phyloP scores from a whole-genome alignment of 2,888 invertebrate species.

The Notodromas monacha region DNA sequence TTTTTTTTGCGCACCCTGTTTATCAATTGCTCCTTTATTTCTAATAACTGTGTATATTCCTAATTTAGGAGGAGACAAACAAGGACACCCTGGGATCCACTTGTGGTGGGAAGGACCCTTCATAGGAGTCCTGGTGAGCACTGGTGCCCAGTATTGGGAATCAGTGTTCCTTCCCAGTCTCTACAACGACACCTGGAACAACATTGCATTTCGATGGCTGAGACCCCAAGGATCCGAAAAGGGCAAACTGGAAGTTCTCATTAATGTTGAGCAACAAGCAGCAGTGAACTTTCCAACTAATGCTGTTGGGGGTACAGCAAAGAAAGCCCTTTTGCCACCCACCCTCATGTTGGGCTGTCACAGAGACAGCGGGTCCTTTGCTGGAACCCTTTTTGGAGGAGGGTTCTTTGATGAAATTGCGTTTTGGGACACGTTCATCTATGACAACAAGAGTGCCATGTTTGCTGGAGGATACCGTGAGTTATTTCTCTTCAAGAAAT shows the following conservation, averaged over 20 bases:
- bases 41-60: no score
- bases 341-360: slow-evolving; percentile 10
- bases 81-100: slow-evolving; percentile 11
- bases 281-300: slow-evolving; percentile 1
- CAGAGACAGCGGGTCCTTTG: slow-evolving; percentile 8
- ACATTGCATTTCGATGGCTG: slow-evolving; percentile 10
- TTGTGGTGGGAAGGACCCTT: slow-evolving; percentile 10
- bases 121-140: slow-evolving; percentile 11
- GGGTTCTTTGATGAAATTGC: slow-evolving; percentile 12
- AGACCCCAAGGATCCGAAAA: background rate
- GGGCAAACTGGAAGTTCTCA: slow-evolving; percentile 8
- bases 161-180: slow-evolving; percentile 9
- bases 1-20: no score
- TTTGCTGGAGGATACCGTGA: no score
- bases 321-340: background rate
- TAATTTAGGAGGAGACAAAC: slow-evolving; percentile 11
- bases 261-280: background rate
- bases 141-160: slow-evolving; percentile 10
- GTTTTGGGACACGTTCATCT: no score
- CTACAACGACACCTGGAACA: slow-evolving; percentile 11
- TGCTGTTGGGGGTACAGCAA: background rate
- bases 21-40: no score
- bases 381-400: slow-evolving; percentile 9
- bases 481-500: no score
- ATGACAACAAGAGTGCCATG: no score